Evolutionary conservation across 2,797 vertebrate genomes (phyloP).

Genomic region (Cryptoprocta ferox): DNA sequence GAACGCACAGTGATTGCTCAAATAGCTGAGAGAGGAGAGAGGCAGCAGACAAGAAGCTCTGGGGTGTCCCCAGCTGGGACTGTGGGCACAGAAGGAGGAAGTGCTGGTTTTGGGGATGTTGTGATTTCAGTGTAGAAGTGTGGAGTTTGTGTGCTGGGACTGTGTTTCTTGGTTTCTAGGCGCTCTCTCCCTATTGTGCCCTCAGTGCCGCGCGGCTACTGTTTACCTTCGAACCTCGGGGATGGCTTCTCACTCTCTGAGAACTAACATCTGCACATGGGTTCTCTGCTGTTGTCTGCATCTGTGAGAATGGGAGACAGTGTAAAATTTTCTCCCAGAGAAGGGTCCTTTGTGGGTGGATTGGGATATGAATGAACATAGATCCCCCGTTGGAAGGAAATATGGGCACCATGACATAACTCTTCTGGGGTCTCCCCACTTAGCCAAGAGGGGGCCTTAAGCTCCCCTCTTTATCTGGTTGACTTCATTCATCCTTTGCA

Average conservation of each 20-base stretch:
- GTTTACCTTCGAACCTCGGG: neutral
- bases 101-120: accelerated
- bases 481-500: neutral
- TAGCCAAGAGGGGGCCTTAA: neutral
- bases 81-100: neutral
- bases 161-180: neutral
- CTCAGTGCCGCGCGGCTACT: accelerated
- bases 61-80: neutral
- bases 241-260: neutral
- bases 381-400: neutral
- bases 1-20: neutral
- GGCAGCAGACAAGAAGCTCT: neutral
- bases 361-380: neutral
- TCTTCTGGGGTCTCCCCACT: neutral
- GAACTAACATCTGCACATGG: accelerated
- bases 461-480: neutral
- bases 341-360: neutral
- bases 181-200: accelerated
- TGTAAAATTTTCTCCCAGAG: neutral
- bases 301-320: neutral
- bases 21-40: neutral
- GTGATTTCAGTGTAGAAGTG: neutral
- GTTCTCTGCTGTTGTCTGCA: neutral
- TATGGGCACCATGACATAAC: neutral
- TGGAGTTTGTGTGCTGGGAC: neutral